A percentile compares a stretch with the other conserved stretches of the same genome.
Conservation (phyloP, 2,888 invertebrate species). For the Plagodis dolabraria region DNA sequence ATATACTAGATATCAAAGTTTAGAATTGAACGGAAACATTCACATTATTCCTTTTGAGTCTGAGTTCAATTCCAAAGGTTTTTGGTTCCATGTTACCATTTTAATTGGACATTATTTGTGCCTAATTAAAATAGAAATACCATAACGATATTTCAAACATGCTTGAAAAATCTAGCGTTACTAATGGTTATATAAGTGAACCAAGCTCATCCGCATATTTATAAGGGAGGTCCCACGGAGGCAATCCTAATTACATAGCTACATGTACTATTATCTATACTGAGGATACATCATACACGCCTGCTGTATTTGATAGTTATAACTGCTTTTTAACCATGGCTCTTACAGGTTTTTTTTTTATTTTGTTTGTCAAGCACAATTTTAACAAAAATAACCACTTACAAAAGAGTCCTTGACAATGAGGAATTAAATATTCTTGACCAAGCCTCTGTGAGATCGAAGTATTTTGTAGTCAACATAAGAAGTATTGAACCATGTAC, state of each 20-base stretch:
- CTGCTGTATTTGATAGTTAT: no score
- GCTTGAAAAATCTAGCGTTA: constrained; percentile 23
- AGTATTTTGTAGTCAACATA: no score
- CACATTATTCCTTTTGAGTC: not conserved
- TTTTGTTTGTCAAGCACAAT: no score
- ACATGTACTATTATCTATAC: no score
- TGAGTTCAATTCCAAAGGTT: constrained; percentile 27
- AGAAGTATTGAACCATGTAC: no score
- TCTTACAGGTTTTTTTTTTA: no score
- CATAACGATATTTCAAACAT: constrained; percentile 24
- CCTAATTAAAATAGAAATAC: constrained; percentile 30
- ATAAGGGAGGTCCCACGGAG: not conserved
- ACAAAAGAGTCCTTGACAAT: no score
- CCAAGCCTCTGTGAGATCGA: no score
- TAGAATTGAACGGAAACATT: not conserved
- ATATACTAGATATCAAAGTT: constrained; percentile 3
- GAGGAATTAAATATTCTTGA: no score
- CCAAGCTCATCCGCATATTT: constrained; percentile 4
- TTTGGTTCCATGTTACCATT: constrained; percentile 22
- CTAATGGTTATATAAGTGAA: constrained; percentile 15
- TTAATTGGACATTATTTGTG: constrained; percentile 26
- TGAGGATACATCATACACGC: no score
- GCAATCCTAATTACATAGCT: not conserved
- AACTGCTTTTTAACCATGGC: no score
- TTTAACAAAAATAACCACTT: no score